Evolutionary conservation across 1,140 invertebrate genomes (phyloP).

Genomic region (Brachionus calyciflorus): DNA sequence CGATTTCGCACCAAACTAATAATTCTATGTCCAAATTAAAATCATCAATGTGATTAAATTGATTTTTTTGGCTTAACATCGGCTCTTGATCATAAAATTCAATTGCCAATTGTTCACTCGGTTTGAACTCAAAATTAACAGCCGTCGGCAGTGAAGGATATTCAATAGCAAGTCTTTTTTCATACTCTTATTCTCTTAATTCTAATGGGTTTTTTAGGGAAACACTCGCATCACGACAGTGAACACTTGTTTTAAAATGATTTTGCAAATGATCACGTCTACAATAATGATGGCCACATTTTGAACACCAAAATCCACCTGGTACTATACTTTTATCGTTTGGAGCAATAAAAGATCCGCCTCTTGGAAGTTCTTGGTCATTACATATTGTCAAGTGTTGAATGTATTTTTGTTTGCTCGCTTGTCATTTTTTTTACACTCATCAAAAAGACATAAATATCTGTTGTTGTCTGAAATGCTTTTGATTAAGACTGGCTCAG

Average conservation of each 20-base stretch:
- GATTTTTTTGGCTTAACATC: no score
- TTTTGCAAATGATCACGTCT: background rate
- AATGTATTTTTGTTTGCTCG: slow-evolving; percentile 4
- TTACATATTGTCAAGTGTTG: background rate
- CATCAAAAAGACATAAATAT: background rate
- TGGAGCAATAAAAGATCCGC: background rate
- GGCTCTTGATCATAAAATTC: no score
- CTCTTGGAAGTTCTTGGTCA: background rate
- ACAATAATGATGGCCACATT: slow-evolving; percentile 9
- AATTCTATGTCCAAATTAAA: no score
- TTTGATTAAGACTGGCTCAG: background rate
- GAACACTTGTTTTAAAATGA: background rate
- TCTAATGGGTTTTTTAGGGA: background rate
- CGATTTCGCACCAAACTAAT: no score
- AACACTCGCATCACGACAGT: background rate
- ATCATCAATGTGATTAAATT: no score
- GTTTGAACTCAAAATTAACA: no score
- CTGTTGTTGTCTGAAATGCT: background rate
- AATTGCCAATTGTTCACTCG: no score
- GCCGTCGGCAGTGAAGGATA: no score
- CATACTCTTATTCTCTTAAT: background rate
- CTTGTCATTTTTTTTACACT: background rate
- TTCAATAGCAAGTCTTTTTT: background rate
- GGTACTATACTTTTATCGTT: background rate
- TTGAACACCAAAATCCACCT: background rate